Evolutionary conservation across 2,797 vertebrate species (phyloP).

Genomic region (Parambassis ranga): DNA sequence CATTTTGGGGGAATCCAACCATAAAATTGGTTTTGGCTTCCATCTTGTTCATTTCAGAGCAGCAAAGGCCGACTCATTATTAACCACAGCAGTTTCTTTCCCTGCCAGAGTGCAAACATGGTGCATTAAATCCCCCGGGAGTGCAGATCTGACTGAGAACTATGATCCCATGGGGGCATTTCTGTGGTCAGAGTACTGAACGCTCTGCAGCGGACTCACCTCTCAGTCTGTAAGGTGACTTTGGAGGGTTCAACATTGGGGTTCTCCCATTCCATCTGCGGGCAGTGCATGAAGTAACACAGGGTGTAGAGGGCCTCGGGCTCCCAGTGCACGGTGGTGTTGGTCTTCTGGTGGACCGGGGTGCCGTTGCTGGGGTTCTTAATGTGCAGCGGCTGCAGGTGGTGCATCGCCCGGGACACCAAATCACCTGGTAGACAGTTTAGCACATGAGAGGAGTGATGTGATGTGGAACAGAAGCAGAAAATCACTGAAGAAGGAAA

Average conservation of each 20-base stretch:
- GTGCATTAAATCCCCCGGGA: not conserved
- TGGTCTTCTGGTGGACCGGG: slow-evolving; percentile 89
- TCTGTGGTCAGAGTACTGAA: not conserved
- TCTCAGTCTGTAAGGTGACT: slow-evolving; percentile 93
- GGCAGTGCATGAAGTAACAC: slow-evolving; percentile 99
- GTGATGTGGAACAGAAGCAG: not conserved
- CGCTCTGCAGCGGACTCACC: slow-evolving; percentile 75
- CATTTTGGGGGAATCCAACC: no score
- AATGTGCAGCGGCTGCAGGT: slow-evolving; percentile 92
- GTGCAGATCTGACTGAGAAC: not conserved
- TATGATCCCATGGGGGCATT: not conserved
- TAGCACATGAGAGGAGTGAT: not conserved
- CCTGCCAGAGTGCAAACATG: not conserved
- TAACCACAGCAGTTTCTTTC: no score
- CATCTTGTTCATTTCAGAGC: no score
- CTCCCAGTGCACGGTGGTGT: slow-evolving; percentile 90
- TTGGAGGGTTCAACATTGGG: slow-evolving; percentile 96
- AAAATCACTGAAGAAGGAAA: not conserved
- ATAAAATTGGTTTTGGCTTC: no score
- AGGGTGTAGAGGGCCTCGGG: slow-evolving; percentile 96
- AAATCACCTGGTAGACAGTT: slow-evolving; percentile 84
- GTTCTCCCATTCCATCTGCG: slow-evolving; percentile 98
- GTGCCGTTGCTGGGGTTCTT: slow-evolving; percentile 91
- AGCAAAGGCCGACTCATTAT: no score
- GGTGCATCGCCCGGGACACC: slow-evolving; percentile 96